phyloP scores from a whole-genome alignment of 1,140 invertebrate genomes.

The Paracyclopina nana region DNA sequence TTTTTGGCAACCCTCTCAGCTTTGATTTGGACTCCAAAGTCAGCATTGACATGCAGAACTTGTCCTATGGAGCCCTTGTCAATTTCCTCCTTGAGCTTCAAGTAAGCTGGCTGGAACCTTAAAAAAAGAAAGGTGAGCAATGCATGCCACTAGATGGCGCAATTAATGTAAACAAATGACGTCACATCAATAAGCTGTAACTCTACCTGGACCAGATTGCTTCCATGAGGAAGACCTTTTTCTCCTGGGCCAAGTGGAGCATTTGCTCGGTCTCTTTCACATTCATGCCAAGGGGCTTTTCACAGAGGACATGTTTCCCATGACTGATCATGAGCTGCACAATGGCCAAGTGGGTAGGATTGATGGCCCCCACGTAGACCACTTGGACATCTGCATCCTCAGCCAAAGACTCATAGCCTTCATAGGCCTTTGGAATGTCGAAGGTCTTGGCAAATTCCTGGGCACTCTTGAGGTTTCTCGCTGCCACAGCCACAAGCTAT shows the following conservation, averaged over 20 bases:
- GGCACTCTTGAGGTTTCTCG: not conserved
- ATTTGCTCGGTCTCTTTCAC: conserved; percentile 39
- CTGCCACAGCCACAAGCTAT: not conserved
- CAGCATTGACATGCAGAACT: conserved; percentile 39
- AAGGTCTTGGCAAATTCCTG: not conserved
- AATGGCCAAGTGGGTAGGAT: conserved; percentile 42
- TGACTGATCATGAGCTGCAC: conserved; percentile 44
- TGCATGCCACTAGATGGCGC: no score
- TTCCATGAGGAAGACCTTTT: conserved; percentile 59
- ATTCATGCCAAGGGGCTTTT: conserved; percentile 60
- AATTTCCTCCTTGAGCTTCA: not conserved
- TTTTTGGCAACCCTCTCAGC: conserved; percentile 27
- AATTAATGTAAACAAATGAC: no score
- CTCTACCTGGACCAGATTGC: conserved; percentile 61
- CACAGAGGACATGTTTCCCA: conserved; percentile 60
- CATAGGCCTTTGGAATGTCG: not conserved
- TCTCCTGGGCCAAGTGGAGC: conserved; percentile 34
- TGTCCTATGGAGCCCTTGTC: conserved; percentile 38
- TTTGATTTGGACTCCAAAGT: conserved; percentile 35
- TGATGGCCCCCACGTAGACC: conserved; percentile 50
- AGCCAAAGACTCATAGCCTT: not conserved
- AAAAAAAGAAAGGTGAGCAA: no score
- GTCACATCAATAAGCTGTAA: no score
- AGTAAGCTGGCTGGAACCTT: conserved; percentile 53
- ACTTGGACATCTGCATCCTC: conserved; percentile 35